Evolutionary conservation across 2,888 invertebrate species (phyloP).

Genomic region (Diplazon laetatorius): DNA sequence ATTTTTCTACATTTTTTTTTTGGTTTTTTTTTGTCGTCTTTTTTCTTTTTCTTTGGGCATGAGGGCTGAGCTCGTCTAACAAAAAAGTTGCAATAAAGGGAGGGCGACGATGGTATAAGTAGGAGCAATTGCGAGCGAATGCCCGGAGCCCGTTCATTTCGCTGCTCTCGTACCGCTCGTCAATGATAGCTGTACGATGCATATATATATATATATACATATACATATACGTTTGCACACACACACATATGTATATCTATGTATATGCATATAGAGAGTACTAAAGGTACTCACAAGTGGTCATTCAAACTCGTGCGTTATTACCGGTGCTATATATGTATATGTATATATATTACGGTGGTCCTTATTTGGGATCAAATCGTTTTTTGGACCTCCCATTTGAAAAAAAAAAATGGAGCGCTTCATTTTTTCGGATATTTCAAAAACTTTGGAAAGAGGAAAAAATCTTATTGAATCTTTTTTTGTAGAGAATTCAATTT

Average conservation of each 20-base stretch:
- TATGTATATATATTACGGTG: conserved; percentile 5
- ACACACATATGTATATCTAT: not conserved
- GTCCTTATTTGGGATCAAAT: too few species aligned
- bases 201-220: not conserved
- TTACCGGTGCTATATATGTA: conserved; percentile 33
- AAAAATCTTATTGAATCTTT: too few species aligned
- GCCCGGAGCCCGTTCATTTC: conserved; percentile 41
- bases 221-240: too few species aligned
- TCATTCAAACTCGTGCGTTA: conserved; percentile 52
- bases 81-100: conserved; percentile 38
- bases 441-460: too few species aligned
- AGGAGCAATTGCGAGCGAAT: conserved; percentile 44
- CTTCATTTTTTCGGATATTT: too few species aligned
- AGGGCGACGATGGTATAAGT: conserved; percentile 2
- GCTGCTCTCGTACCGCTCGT: conserved; percentile 13
- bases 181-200: conserved; percentile 9
- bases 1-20: conserved; percentile 13
- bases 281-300: conserved; percentile 28
- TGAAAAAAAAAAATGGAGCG: too few species aligned
- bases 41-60: conserved; percentile 26
- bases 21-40: too few species aligned
- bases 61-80: not conserved
- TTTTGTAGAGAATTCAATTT: too few species aligned
- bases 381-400: too few species aligned
- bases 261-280: conserved; percentile 12